Percentiles rank a stretch among this genome's conserved stretches.
phyloP scores from a whole-genome alignment of 2,797 vertebrate genomes.

The Arctocebus calabarensis region DNA sequence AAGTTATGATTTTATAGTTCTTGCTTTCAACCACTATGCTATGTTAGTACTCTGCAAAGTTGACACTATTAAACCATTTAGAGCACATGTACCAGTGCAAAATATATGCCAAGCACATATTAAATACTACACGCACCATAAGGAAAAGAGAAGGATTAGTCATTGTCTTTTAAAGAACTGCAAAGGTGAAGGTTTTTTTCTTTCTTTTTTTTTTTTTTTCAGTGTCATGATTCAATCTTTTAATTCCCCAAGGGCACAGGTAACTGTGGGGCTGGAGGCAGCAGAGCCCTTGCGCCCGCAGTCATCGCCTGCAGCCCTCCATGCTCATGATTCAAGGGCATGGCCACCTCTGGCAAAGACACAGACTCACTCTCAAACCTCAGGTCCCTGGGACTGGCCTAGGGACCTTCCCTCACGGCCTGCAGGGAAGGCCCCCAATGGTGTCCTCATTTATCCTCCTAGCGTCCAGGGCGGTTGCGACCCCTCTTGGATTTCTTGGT shows the following conservation, averaged over 20 bases:
- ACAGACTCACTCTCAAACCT: neutral
- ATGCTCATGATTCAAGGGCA: neutral
- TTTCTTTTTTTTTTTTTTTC: too few relatives aligned
- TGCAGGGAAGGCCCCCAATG: neutral
- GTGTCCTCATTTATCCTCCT: neutral
- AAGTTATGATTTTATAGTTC: neutral
- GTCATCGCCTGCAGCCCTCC: neutral
- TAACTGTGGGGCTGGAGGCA: neutral
- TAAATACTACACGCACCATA: neutral
- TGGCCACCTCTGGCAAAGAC: neutral
- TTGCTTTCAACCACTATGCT: neutral
- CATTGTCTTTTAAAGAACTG: neutral
- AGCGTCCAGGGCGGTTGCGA: slow-evolving; percentile 77
- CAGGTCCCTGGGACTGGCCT: neutral
- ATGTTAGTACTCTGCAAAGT: neutral
- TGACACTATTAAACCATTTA: neutral
- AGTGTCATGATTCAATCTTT: slow-evolving; percentile 63
- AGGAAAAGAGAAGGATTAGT: neutral
- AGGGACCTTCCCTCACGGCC: neutral
- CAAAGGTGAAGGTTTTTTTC: neutral
- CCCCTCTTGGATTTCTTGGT: slow-evolving; percentile 91
- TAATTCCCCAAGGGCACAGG: slow-evolving; percentile 61
- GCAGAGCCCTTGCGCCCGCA: neutral
- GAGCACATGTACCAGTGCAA: neutral
- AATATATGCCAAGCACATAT: neutral